Percentiles rank a stretch among this genome's conserved stretches.
phyloP scores from a whole-genome alignment of 1,140 invertebrate species.

The Arctopsyche grandis region DNA sequence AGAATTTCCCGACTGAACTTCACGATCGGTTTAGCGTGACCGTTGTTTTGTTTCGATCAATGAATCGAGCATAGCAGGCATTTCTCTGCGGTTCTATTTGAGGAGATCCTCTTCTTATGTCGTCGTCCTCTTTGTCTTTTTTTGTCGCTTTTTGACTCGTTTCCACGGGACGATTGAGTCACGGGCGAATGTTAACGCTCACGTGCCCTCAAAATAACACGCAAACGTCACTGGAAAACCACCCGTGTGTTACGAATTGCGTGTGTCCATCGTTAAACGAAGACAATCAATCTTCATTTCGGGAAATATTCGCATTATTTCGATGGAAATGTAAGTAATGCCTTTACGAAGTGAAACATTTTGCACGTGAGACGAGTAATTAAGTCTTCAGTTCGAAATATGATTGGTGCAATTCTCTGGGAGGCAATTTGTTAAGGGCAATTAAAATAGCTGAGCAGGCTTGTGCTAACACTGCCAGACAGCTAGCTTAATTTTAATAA shows the following conservation, averaged over 20 bases:
- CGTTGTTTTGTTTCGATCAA: slow-evolving; percentile 12
- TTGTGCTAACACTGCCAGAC: background rate
- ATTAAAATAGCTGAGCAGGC: background rate
- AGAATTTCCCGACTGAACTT: too few relatives aligned
- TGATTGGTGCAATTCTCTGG: background rate
- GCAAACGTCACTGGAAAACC: too few relatives aligned
- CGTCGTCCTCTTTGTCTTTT: background rate
- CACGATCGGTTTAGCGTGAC: too few relatives aligned
- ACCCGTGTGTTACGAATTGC: too few relatives aligned
- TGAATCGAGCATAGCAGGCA: slow-evolving; percentile 8
- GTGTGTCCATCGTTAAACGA: too few relatives aligned
- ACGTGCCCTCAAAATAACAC: background rate
- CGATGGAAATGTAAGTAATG: too few relatives aligned
- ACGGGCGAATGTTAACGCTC: background rate
- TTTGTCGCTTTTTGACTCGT: slow-evolving; percentile 9
- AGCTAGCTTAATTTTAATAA: background rate
- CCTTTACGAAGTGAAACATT: too few relatives aligned
- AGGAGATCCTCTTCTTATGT: background rate
- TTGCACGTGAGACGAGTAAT: too few relatives aligned
- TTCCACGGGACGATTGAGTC: background rate
- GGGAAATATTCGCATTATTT: too few relatives aligned
- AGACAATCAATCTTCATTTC: too few relatives aligned
- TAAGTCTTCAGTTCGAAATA: background rate
- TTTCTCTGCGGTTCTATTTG: slow-evolving; percentile 1
- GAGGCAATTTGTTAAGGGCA: background rate